Percentiles rank a stretch among this genome's conserved stretches.
Conservation (phyloP, 2,888 invertebrate species). For the Hymenopus coronatus region DNA sequence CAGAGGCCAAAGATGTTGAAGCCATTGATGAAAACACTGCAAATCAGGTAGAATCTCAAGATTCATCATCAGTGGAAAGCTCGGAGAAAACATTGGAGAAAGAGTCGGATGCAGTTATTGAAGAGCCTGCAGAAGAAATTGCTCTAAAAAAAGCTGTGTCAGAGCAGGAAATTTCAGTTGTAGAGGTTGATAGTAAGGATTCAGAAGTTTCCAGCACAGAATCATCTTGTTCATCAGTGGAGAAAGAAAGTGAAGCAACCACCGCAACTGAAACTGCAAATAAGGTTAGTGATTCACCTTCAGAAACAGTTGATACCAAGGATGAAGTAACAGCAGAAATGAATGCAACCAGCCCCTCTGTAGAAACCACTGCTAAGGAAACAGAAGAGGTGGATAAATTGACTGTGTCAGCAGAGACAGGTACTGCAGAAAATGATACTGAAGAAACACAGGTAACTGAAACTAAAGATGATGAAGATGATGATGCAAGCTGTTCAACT, state of each 20-base stretch:
- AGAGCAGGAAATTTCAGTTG: neutral
- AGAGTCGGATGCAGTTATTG: neutral
- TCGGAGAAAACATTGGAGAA: neutral
- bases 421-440: neutral
- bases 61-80: neutral
- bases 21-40: neutral
- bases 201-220: neutral
- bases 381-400: neutral
- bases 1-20: neutral
- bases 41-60: neutral
- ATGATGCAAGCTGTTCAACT: neutral
- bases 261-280: neutral
- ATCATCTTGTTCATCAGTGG: neutral
- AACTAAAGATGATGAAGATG: neutral
- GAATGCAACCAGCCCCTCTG: neutral
- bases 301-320: neutral
- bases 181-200: neutral
- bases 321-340: neutral
- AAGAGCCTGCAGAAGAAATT: neutral
- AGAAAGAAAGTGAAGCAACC: neutral
- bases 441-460: neutral
- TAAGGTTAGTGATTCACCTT: neutral
- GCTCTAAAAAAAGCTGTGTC: neutral
- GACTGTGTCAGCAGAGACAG: neutral
- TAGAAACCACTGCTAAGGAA: neutral